Conservation (phyloP, 1,140 invertebrate genomes). For the Antheraea mylitta region DNA sequence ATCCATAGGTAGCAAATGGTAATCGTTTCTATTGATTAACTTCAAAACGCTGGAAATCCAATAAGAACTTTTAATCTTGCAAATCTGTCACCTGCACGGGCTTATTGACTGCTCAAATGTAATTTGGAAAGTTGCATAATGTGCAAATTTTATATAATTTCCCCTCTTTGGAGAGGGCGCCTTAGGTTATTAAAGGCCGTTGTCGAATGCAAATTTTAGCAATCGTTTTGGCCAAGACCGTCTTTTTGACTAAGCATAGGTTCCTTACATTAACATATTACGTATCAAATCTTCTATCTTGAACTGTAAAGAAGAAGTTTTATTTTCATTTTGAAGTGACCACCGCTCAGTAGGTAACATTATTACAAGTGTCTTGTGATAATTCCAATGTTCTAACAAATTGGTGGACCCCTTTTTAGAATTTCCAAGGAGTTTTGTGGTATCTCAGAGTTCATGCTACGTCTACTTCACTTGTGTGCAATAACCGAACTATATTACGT, state of each 20-base stretch:
- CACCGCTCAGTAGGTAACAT: no score
- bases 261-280: not conserved
- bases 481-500: no score
- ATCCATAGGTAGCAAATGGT: no score
- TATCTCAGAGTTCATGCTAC: no score
- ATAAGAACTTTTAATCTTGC: not conserved
- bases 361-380: no score
- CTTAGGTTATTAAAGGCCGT: slow-evolving; percentile 8
- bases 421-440: no score
- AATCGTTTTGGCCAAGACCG: not conserved
- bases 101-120: slow-evolving; percentile 13
- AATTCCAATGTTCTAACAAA: no score
- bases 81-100: slow-evolving; percentile 9
- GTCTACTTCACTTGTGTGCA: no score
- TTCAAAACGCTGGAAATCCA: not conserved
- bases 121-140: slow-evolving; percentile 10
- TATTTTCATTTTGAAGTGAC: no score
- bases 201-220: slow-evolving; percentile 8
- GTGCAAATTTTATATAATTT: slow-evolving; percentile 6
- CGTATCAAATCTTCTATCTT: not conserved
- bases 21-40: not conserved
- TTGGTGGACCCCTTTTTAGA: no score
- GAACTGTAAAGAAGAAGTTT: no score
- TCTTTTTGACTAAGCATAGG: not conserved
- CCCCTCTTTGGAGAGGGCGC: slow-evolving; percentile 4